These are phyloP conservation scores for Ophion costatus DNA, from an alignment of 2,888 invertebrate genomes.

Conservation along the genomic window DNA sequence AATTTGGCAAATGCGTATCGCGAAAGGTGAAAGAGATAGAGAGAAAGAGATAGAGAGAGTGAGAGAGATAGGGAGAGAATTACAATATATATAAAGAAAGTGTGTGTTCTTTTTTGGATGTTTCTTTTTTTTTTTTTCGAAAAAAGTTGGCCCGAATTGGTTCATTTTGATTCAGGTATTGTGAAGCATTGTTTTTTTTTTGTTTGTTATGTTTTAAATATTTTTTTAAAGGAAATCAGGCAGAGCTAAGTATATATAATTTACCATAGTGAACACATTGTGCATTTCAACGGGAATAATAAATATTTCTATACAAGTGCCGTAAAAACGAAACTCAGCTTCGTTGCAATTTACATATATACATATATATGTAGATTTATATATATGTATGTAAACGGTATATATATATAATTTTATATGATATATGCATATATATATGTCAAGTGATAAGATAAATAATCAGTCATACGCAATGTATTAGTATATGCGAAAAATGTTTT, in stretches of 20 bases:
- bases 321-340: constrained; percentile 87
- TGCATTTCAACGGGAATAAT: constrained; percentile 84
- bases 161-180: constrained; percentile 82
- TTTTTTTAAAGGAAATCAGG: constrained; percentile 81
- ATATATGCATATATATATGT: constrained; percentile 39
- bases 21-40: constrained; percentile 66
- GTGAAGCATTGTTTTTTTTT: constrained; percentile 78
- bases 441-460: constrained; percentile 47
- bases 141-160: constrained; percentile 82
- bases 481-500: constrained; percentile 3
- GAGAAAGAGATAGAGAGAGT: constrained; percentile 71
- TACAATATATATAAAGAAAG: neutral
- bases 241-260: constrained; percentile 81
- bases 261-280: constrained; percentile 84
- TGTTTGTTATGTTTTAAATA: neutral
- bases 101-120: constrained; percentile 53
- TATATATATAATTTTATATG: constrained; percentile 30
- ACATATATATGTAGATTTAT: constrained; percentile 53
- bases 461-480: constrained; percentile 73
- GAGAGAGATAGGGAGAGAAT: constrained; percentile 68
- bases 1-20: constrained; percentile 56
- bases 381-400: constrained; percentile 35
- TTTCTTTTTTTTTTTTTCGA: constrained; percentile 61
- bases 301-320: constrained; percentile 85
- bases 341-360: constrained; percentile 80